Base-by-base conservation (phyloP, 2,113 vertebrate genomes). In the Tauraco erythrolophus region DNA sequence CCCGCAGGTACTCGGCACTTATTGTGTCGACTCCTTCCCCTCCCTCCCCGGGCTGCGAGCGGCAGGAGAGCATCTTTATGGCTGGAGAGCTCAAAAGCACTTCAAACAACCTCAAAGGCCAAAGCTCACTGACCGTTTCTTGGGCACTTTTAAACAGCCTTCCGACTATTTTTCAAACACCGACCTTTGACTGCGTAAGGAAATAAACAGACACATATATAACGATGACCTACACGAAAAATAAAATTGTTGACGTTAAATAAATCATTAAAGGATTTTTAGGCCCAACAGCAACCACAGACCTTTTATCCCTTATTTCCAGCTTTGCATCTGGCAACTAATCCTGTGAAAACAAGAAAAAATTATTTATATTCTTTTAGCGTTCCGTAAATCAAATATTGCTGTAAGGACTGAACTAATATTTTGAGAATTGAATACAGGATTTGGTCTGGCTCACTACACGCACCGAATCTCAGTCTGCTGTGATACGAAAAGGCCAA, bases 191-290 rank as follows among this genome's bases (percentile, higher is more conserved):
- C 88, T 74, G 81, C 2, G 56, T 27, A 21, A 54, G 10, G 77
- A 78, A 95, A 89, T 30, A 94, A 92, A 84, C 0, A 72, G 66
- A 53, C 69, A n/a, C 33, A 4, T 39, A 14, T 1, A 23, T 10
- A 96, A 71, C 53, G 89, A 68, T 6, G 1, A 88, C 7, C 64
- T 21, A n/a, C 18, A 14, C 5, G 45, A 64, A 62, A 94, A 97
- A 68, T 28, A 88, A 68, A 96, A 94, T 31, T 2, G 30, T 18
- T 82, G 80, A 75, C 84, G 79, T 94, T 89, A 97, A 97, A 97
- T 96, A 96, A 97, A 96, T 88, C 92, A 96, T 97, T 95, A 96
- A 84, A 95, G 92, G 80, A 71, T 92, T 91, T 75, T 51, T 89
- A 61, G 84, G 87, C 96, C 97, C 95, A 53, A 92, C 95, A 95